Conservation (phyloP, 2,797 vertebrate species). For the Pogoniulus pusillus region DNA sequence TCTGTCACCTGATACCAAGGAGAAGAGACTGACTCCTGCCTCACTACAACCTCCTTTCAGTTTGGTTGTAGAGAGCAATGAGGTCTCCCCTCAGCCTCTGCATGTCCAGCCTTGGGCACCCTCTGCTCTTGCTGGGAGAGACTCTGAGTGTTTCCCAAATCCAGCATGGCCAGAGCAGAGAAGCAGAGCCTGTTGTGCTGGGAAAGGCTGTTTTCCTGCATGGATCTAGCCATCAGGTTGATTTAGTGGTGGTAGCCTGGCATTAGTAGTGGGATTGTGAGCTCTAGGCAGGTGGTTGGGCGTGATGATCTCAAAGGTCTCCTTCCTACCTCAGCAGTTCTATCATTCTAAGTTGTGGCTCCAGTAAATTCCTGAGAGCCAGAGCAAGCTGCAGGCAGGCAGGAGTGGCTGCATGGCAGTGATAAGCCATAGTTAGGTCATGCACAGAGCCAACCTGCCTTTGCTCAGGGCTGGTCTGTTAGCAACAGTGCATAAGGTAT, state of each 20-base stretch:
- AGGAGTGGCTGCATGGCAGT: neutral
- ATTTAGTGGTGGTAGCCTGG: neutral
- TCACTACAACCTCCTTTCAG: too few relatives aligned
- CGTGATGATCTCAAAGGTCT: too few relatives aligned
- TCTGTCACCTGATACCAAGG: too few relatives aligned
- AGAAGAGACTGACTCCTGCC: too few relatives aligned
- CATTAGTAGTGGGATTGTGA: too few relatives aligned
- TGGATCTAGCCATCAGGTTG: neutral
- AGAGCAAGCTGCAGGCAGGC: neutral
- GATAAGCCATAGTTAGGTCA: neutral
- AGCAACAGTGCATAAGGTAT: neutral
- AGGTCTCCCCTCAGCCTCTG: too few relatives aligned
- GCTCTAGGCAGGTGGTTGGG: too few relatives aligned
- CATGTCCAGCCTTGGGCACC: rapidly evolving
- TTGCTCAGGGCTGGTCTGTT: neutral
- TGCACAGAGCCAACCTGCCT: neutral
- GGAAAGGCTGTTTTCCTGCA: neutral
- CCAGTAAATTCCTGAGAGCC: neutral
- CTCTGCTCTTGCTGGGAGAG: neutral
- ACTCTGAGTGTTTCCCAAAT: neutral
- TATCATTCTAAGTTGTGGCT: neutral
- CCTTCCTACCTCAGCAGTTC: too few relatives aligned
- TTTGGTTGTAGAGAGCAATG: too few relatives aligned
- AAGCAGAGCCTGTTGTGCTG: neutral
- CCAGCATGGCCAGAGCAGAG: rapidly evolving